These are phyloP conservation scores for Callinectes sapidus DNA, from an alignment of 2,888 invertebrate species.

Conservation along the genomic window DNA sequence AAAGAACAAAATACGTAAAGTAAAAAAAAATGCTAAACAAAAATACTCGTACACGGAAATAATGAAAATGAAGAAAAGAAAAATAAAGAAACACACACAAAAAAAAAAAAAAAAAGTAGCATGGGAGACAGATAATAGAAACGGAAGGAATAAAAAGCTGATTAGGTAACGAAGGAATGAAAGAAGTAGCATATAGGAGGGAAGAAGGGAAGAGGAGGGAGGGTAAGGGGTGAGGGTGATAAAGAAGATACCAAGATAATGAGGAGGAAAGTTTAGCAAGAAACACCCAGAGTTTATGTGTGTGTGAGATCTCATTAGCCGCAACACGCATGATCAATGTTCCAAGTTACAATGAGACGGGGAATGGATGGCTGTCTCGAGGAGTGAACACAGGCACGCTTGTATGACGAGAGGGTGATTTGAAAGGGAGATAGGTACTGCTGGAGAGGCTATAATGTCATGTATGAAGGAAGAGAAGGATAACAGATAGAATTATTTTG, in stretches of 20 bases:
- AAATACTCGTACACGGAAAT: too few species aligned
- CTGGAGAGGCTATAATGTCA: too few species aligned
- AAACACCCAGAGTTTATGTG: conserved; percentile 17
- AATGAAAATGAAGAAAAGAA: too few species aligned
- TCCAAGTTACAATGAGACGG: neutral
- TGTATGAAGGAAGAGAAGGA: too few species aligned
- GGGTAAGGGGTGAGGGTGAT: neutral
- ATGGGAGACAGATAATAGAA: too few species aligned
- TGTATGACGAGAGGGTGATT: neutral
- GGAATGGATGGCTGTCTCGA: neutral
- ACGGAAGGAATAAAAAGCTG: too few species aligned
- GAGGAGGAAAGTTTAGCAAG: neutral
- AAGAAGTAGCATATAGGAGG: neutral
- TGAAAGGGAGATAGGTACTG: too few species aligned
- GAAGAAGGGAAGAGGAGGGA: neutral
- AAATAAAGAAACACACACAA: too few species aligned
- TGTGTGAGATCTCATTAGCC: conserved; percentile 20
- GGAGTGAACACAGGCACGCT: neutral
- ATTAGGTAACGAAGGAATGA: neutral
- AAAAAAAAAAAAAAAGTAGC: neutral
- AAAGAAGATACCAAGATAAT: conserved; percentile 11
- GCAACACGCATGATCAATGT: neutral
- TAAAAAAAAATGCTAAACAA: too few species aligned
- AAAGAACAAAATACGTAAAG: too few species aligned
- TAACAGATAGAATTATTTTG: too few species aligned